Evolutionary conservation across 53 echinoderm and acorn worm genomes (phyloP), one percentile per base, ranked within the genome.

Genomic region (Arbacia lixula): DNA sequence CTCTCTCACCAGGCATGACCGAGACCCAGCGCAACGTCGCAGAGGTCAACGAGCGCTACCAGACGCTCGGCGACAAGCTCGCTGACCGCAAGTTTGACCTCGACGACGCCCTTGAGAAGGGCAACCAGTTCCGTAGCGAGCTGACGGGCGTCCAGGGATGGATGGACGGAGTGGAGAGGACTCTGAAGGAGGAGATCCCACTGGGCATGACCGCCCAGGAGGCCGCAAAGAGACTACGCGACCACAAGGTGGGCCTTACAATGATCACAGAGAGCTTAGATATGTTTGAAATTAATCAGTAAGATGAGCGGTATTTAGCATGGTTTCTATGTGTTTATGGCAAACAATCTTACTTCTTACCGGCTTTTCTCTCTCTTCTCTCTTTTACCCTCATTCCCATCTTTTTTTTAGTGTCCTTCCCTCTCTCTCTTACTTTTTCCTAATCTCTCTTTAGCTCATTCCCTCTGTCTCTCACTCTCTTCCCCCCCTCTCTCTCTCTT

Each of bases 201-300:
- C 84, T 74, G 1, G 95, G 90, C 24, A 68, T 91, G 42, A 90
- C 94, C 1, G 87, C 92, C 6, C 75, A 90, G 38, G 94, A 99
- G 41, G 99, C 94, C 2, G 84, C 77, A 66, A 90, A 69, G 58
- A 92, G 88, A 34, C 87, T 99, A 22, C 91, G 95, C 62, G 90
- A 99, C 2, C 99, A 98, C 80, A 65, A 90, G 94, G 99, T 99
- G n/a, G n/a, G n/a, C n/a, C n/a, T n/a, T n/a, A n/a, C n/a, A n/a
- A n/a, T n/a, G n/a, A n/a, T n/a, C n/a, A n/a, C n/a, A n/a, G n/a
- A n/a, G n/a, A n/a, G n/a, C n/a, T n/a, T n/a, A n/a, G n/a, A n/a
- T n/a, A n/a, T n/a, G n/a, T n/a, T n/a, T n/a, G n/a, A n/a, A n/a
- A n/a, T n/a, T n/a, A n/a, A n/a, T n/a, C n/a, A n/a, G n/a, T n/a